Evolutionary conservation across 2,888 invertebrate species (phyloP), one percentile per base, ranked within the genome.

Genomic region (Halictus ligatus): DNA sequence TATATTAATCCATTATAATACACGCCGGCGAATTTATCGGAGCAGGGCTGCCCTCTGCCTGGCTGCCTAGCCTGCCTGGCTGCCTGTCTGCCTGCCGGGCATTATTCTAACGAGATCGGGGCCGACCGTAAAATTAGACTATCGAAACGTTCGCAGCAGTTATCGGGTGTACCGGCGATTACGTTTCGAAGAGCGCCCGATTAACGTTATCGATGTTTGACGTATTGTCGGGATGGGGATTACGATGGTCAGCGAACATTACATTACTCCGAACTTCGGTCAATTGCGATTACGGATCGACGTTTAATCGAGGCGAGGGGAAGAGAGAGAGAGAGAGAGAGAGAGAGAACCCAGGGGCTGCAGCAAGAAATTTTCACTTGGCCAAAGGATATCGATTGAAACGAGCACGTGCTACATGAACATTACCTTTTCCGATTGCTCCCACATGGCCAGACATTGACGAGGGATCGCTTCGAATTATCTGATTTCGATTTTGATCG

Each of bases 1-100:
- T 88, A 86, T 82, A 87, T 87, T 87, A 87, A 87, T 86, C 85
- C 80, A 86, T 87, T 83, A 87, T 86, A 83, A 86, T 80, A 83
- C 77, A 80, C 76, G 72, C 67, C n/a, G 67, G 78, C 78, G 78
- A 76, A 87, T 87, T 86, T 87, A 87, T 85, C 83, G 86, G 67
- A 25, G 13, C 43, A 54, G 25, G 64, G 54, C 78, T 1, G 18
- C 21, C 60, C 25, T 25, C 60, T 25, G 25, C 12, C 58, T 25
- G 5, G 72, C 25, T 48, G 71, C 74, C 78, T 40, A 35, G 69
- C 10, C 54, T n/a, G 54, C 10, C 54, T 10, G 54, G 8, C 50
- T 50, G 8, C 8, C 43, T 35, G 50, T 6, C 50, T 54, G 50
- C 50, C 69, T 69, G 78, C 12, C 58, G 78, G 71, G 75, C 86